Conservation (phyloP, 2,797 vertebrate species). For the Rhinella marina region DNA sequence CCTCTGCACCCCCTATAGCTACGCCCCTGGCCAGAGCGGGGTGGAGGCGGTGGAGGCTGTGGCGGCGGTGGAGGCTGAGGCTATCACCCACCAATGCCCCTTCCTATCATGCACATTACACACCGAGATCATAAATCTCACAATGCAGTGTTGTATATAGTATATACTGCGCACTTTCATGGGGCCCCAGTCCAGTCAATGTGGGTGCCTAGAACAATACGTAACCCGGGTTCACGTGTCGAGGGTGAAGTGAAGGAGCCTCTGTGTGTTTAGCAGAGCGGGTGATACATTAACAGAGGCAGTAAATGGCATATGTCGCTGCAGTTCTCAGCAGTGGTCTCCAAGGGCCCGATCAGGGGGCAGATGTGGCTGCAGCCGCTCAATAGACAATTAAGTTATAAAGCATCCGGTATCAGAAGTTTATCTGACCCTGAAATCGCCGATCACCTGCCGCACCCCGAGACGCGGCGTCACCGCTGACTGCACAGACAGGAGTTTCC, state of each 20-base stretch:
- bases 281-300: slow-evolving; percentile 39
- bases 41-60: no score
- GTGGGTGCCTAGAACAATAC: not conserved
- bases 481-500: no score
- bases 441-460: not conserved
- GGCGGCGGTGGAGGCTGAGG: no score
- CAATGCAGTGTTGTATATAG: no score
- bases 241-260: not conserved
- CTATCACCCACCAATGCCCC: no score
- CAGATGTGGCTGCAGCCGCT: slow-evolving; percentile 13
- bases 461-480: not conserved
- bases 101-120: no score
- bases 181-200: not conserved
- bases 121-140: no score
- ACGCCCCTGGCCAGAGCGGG: no score
- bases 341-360: not conserved
- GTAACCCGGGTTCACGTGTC: not conserved
- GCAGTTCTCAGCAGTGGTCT: not conserved
- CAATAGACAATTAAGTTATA: not conserved
- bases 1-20: no score
- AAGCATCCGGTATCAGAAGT: not conserved
- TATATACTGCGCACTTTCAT: no score
- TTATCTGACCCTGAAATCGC: not conserved
- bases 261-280: not conserved
- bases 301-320: slow-evolving; percentile 35